A percentile compares a stretch with the other conserved stretches of the same genome.
phyloP scores from a whole-genome alignment of 1,140 invertebrate genomes.

The Drosophila murphyi region DNA sequence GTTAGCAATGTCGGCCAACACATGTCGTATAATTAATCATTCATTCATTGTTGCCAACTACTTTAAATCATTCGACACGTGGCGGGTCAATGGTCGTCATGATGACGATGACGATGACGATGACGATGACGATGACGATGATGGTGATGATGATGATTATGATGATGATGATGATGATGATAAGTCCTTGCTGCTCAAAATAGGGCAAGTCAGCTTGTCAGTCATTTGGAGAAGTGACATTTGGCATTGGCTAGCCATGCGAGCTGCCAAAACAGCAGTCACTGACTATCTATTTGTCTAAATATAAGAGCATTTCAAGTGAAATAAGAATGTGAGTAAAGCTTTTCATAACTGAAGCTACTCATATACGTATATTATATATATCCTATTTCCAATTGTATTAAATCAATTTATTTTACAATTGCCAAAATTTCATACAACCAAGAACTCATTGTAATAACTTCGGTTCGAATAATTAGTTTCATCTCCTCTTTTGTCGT shows the following conservation, averaged over 20 bases:
- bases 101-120: conserved; percentile 16
- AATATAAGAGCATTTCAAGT: neutral
- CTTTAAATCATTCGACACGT: conserved; percentile 53
- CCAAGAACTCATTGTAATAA: no score
- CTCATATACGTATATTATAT: no score
- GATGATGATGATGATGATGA: neutral
- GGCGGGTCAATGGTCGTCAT: conserved; percentile 6
- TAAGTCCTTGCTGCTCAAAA: neutral
- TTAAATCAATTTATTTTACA: no score
- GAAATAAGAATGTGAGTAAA: no score
- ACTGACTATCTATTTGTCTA: conserved; percentile 2
- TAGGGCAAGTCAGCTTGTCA: conserved; percentile 21
- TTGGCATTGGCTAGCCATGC: conserved; percentile 25
- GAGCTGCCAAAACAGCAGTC: neutral
- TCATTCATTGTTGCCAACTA: conserved; percentile 56
- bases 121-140: neutral
- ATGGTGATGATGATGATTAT: neutral
- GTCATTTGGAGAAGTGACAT: conserved; percentile 21
- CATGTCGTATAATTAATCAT: conserved; percentile 54
- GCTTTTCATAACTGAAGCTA: no score
- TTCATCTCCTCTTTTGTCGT: no score
- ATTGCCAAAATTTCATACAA: no score
- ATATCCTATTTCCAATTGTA: no score
- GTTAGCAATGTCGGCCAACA: conserved; percentile 15
- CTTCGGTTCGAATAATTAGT: no score